These are phyloP conservation scores for Rhagonycha fulva DNA, from an alignment of 2,888 invertebrate species.

Conservation along the genomic window DNA sequence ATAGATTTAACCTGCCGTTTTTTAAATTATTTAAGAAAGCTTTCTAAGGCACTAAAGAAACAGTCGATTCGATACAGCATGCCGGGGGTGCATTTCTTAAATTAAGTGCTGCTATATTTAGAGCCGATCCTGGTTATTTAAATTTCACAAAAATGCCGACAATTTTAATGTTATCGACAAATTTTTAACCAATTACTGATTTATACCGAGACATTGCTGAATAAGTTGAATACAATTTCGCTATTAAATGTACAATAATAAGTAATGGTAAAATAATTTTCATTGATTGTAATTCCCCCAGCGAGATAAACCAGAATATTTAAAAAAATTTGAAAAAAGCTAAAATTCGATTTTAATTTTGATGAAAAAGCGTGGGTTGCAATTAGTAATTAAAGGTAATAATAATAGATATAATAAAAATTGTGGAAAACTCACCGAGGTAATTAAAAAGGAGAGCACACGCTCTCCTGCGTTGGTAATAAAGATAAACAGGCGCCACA, in stretches of 20 bases:
- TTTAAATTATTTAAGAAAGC: neutral
- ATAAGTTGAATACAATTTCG: neutral
- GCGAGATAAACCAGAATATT: neutral
- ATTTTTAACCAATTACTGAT: neutral
- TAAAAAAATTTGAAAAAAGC: neutral
- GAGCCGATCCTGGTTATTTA: neutral
- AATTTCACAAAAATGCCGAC: neutral
- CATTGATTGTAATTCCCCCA: neutral
- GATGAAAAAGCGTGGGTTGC: neutral
- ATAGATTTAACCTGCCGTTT: too few species aligned
- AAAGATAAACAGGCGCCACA: neutral
- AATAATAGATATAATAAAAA: too few species aligned
- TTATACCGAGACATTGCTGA: neutral
- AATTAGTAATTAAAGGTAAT: neutral
- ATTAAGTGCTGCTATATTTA: neutral
- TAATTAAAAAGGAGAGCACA: neutral
- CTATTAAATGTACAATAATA: neutral
- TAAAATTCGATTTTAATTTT: neutral
- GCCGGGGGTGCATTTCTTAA: neutral
- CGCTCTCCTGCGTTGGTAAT: neutral
- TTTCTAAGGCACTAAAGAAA: neutral
- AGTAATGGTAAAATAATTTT: neutral
- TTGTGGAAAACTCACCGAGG: neutral
- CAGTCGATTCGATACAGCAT: neutral
- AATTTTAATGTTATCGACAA: neutral